Base-by-base conservation (phyloP, 2,888 invertebrate species). In the Iphiclides podalirius region DNA sequence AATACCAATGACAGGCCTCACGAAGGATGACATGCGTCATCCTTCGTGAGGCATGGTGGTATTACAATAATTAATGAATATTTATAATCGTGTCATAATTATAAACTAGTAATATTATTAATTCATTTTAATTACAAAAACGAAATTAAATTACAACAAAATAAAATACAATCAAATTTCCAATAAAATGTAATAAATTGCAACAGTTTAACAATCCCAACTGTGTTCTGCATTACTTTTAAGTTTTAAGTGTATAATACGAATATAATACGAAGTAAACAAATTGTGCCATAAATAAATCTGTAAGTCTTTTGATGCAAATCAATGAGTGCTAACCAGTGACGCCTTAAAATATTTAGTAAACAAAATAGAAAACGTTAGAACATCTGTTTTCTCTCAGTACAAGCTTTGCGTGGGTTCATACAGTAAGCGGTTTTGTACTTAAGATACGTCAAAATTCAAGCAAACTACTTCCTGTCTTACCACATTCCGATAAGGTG, bases 351-450 rank as follows among this genome's bases (percentile, higher is more conserved):
- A 55, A 53, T 53, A 61, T 69, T 56, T 66, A 57, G 67, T 70
- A 69, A 70, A 70, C 67, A 67, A 55, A 61, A 63, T 63, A 66
- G 66, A 74, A 71, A 71, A 72, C 72, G 42, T 61, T 63, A 63
- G 54, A 63, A 59, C 80, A 78, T 80, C 75, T 82, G 81, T 75
- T 76, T 71, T 68, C 61, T 67, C 69, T 77, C 76, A 58, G 48
- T 53, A 47, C 52, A 49, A 50, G 35, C 44, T 44, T 35, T 52
- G 53, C 54, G 56, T 58, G 57, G 58, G 57, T 51, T 54, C 42
- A 9, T 39, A 26, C 36, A 45, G 39, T 31, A 45, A 45, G 36
- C 45, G 40, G 36, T 31, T 45, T 36, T 28, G 15, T 39, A 17
- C 31, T 49, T 37, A 33, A 35, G 17, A n/a, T 1, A 17, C 4